phyloP scores from a whole-genome alignment of 2,888 invertebrate genomes.

The Eupithecia abbreviata region DNA sequence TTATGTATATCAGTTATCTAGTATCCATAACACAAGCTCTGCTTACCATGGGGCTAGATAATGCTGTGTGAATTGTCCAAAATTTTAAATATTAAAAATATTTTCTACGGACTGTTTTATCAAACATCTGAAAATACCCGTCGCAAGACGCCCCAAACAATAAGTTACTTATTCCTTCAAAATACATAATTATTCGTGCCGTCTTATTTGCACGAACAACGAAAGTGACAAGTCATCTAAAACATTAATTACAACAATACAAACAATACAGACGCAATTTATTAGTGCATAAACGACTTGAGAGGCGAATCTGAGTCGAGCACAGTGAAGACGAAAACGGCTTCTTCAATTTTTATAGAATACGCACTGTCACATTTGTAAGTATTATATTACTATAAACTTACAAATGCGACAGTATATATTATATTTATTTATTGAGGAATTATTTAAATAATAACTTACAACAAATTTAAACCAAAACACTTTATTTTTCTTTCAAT shows the following conservation, averaged over 20 bases:
- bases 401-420: too few species aligned
- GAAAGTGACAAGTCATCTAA: slow-evolving; percentile 30
- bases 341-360: not conserved
- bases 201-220: slow-evolving; percentile 11
- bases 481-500: too few species aligned
- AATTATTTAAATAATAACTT: too few species aligned
- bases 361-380: too few species aligned
- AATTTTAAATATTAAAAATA: too few species aligned
- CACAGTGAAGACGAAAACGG: slow-evolving; percentile 12
- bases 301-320: slow-evolving; percentile 33
- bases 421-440: too few species aligned
- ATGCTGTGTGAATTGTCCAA: too few species aligned
- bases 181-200: slow-evolving; percentile 14
- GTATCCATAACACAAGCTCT: too few species aligned
- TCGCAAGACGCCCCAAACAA: not conserved
- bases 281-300: slow-evolving; percentile 43
- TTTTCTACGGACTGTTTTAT: not conserved
- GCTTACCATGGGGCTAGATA: too few species aligned
- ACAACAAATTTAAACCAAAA: too few species aligned
- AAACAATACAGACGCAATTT: slow-evolving; percentile 36
- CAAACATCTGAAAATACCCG: not conserved
- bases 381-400: too few species aligned
- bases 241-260: slow-evolving; percentile 35
- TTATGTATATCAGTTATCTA: too few species aligned
- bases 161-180: not conserved